Conservation (phyloP, 2,888 invertebrate species). For the Patella depressa region DNA sequence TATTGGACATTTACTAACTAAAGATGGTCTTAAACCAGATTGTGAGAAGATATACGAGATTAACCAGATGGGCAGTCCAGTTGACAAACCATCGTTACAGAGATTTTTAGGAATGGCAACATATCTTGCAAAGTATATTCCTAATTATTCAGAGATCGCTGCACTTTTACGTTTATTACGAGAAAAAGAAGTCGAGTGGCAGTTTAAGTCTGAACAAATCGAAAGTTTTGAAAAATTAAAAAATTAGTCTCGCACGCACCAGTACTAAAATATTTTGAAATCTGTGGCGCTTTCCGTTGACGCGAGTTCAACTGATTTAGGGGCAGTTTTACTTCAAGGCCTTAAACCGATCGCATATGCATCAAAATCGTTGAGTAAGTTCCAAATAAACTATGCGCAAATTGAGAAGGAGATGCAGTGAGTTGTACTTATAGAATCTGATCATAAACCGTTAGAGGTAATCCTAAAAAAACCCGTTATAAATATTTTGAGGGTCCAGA, state of each 20-base stretch:
- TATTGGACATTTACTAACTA: neutral
- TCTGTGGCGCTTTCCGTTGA: neutral
- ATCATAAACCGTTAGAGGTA: neutral
- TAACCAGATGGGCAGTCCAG: constrained; percentile 12
- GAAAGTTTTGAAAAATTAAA: constrained; percentile 31
- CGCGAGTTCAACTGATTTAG: neutral
- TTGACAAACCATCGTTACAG: constrained; percentile 25
- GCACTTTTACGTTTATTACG: constrained; percentile 24
- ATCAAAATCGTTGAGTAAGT: neutral
- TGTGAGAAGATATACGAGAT: constrained; percentile 32
- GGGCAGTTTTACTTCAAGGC: neutral
- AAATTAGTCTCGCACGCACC: neutral
- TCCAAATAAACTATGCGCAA: neutral
- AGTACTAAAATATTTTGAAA: neutral
- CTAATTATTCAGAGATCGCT: constrained; percentile 23
- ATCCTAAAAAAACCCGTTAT: neutral
- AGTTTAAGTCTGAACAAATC: constrained; percentile 31
- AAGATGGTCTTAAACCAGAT: constrained; percentile 30
- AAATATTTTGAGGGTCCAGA: too few relatives aligned
- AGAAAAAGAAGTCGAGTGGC: constrained; percentile 20
- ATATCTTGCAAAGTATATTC: constrained; percentile 40
- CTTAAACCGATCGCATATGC: neutral
- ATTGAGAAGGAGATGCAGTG: neutral
- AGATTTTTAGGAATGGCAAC: constrained; percentile 32
- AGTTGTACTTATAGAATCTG: neutral